A percentile compares a stretch with the other conserved stretches of the same genome.
Evolutionary conservation across 2,888 invertebrate species (phyloP).

Genomic region (Conchocele bisecta): DNA sequence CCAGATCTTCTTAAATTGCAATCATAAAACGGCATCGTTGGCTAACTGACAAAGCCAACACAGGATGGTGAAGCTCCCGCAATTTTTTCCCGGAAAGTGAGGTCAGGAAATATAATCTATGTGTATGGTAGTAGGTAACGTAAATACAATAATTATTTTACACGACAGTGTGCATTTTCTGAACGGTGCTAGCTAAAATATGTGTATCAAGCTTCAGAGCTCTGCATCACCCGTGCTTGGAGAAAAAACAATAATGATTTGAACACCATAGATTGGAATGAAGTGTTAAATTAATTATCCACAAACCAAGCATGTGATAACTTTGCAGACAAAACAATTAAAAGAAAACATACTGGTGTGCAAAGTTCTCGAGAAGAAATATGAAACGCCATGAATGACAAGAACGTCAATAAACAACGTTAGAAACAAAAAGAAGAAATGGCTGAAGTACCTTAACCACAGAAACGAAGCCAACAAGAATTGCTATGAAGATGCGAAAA

Average conservation of each 20-base stretch:
- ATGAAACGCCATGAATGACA: not conserved
- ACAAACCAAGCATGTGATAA: not conserved
- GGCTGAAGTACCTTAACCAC: constrained; percentile 10
- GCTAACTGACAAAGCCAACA: too few relatives aligned
- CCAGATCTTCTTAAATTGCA: too few relatives aligned
- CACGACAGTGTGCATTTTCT: too few relatives aligned
- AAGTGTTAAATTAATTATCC: not conserved
- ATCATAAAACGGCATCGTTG: too few relatives aligned
- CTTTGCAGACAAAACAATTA: not conserved
- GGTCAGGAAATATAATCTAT: too few relatives aligned
- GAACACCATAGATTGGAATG: not conserved
- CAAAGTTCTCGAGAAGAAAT: not conserved
- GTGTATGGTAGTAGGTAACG: too few relatives aligned
- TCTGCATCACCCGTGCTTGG: too few relatives aligned
- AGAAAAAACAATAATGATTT: not conserved
- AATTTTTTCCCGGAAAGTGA: too few relatives aligned
- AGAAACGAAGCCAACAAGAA: not conserved
- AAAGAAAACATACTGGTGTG: not conserved
- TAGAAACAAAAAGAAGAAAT: constrained; percentile 6
- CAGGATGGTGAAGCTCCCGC: too few relatives aligned
- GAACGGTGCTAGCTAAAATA: too few relatives aligned
- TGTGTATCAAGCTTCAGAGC: too few relatives aligned
- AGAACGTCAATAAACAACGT: not conserved
- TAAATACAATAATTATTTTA: too few relatives aligned
- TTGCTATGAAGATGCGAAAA: constrained; percentile 17